phyloP scores from a whole-genome alignment of 1,140 invertebrate species.

The Penaeus indicus region DNA sequence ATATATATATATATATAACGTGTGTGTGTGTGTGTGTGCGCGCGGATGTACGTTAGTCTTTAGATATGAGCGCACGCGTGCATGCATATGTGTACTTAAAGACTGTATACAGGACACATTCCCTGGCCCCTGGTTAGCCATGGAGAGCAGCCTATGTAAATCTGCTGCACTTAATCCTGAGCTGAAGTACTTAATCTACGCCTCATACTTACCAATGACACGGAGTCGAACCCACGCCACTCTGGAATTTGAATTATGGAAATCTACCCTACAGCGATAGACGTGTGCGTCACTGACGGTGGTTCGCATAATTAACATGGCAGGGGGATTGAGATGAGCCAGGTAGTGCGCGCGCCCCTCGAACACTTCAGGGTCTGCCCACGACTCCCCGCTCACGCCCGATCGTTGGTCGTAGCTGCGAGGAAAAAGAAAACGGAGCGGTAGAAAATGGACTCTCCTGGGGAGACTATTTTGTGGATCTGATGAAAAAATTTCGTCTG shows the following conservation, averaged over 20 bases:
- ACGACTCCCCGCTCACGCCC: constrained; percentile 54
- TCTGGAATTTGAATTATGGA: constrained; percentile 62
- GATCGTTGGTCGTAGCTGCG: constrained; percentile 64
- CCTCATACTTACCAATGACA: constrained; percentile 59
- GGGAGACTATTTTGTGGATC: too few relatives aligned
- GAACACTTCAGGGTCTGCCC: constrained; percentile 61
- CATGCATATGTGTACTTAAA: too few relatives aligned
- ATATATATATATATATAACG: too few relatives aligned
- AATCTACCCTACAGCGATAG: constrained; percentile 64
- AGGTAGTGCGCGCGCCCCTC: constrained; percentile 62
- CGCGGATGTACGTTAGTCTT: too few relatives aligned
- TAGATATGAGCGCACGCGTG: too few relatives aligned
- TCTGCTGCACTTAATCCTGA: neutral
- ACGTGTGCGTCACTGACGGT: constrained; percentile 54
- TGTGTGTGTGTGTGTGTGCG: too few relatives aligned
- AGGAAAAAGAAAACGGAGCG: neutral
- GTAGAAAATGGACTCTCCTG: constrained; percentile 20
- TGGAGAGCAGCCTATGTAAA: neutral
- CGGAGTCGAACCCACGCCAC: constrained; percentile 59
- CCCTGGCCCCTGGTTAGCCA: too few relatives aligned
- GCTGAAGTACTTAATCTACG: neutral
- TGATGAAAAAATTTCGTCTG: too few relatives aligned
- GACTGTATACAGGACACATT: too few relatives aligned
- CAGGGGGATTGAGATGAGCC: constrained; percentile 61
- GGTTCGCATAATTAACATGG: constrained; percentile 58